Evolutionary conservation across 1,140 invertebrate genomes (phyloP), one percentile per base, ranked within the genome.

Genomic region (Macrotrachela quadricornifera): DNA sequence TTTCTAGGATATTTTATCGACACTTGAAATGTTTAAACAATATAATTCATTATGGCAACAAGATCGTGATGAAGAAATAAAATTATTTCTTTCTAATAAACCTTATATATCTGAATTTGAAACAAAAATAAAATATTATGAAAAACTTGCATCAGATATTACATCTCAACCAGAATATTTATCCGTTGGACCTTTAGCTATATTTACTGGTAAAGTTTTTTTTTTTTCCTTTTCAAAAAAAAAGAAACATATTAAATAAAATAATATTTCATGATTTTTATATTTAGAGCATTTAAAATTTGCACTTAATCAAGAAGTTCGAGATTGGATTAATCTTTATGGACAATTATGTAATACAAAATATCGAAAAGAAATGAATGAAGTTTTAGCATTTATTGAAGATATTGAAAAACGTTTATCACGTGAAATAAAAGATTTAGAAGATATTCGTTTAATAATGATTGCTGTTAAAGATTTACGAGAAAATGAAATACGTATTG

Each of bases 401-500:
- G 85, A 91, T 67, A 80, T 91, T 73, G 82, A 82, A 59, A 78
- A 84, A 45, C 83, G 85, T 64, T 69, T 94, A 16, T 80, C 83
- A 58, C 74, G 83, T 42, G 82, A 82, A 46, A 82, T 92, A 44
- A 75, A 82, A 50, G 87, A 91, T 65, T 72, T 92, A 18, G 87
- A 95, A 65, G 87, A 94, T 60, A 85, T 92, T 1, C 74, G 86
- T 48, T 77, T 83, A 62, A 80, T 86, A 16, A 92, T 95, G 83
- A 83, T 87, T 56, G 86, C 82, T 1, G 66, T 94, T 50, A 83
- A 83, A 63, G 87, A 91, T 65, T 85, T 92, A 50, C 72, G 87
- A 10, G 85, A 91, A 60, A 82, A 86, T 65, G 87, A 94, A 71
- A 85, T 92, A 11, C 83, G 90, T 62, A 85, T 92, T 79, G 88